phyloP scores from a whole-genome alignment of 2,888 invertebrate species.

The Drosophila cyrtoloma region DNA sequence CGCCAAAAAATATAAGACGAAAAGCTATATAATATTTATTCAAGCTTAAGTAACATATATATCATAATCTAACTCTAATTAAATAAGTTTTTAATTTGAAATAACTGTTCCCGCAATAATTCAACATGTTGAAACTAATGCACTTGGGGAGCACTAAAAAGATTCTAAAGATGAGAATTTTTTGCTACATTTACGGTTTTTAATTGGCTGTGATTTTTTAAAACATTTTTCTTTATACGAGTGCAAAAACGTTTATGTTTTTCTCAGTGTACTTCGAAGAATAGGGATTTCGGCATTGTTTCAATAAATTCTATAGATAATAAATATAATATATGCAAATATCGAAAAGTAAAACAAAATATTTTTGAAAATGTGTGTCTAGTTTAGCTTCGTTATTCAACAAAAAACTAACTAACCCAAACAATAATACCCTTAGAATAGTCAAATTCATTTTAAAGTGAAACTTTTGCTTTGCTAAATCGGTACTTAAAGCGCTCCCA shows the following conservation, averaged over 20 bases:
- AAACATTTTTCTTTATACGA: background rate
- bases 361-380: background rate
- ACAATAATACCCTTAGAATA: background rate
- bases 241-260: background rate
- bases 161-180: background rate
- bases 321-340: background rate
- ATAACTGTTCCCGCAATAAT: too few relatives aligned
- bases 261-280: background rate
- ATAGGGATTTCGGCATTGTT: background rate
- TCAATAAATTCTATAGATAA: background rate
- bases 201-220: background rate
- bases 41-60: background rate
- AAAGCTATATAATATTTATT: background rate
- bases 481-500: too few relatives aligned
- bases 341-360: background rate
- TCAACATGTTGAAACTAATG: too few relatives aligned
- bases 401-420: background rate
- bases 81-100: background rate
- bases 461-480: background rate
- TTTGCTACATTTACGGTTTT: background rate
- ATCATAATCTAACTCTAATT: background rate
- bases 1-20: background rate
- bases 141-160: background rate
- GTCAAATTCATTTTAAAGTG: background rate
- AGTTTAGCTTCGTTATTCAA: background rate